These are phyloP conservation scores for Mirza zaza DNA, from an alignment of 2,113 vertebrate genomes.

Conservation along the genomic window DNA sequence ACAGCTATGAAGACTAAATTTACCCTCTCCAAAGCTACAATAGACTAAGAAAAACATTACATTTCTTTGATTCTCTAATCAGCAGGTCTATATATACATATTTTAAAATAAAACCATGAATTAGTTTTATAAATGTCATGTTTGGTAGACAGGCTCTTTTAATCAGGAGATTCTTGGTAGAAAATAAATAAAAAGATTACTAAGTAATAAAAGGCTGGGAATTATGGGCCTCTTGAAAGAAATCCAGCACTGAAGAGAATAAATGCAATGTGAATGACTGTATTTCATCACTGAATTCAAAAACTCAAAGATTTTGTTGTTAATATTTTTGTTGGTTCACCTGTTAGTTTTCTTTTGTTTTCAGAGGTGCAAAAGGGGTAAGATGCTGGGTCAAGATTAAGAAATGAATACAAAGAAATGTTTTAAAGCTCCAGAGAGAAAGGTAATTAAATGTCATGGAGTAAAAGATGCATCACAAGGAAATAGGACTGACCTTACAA, in stretches of 20 bases:
- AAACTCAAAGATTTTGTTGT: not conserved
- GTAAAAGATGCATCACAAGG: not conserved
- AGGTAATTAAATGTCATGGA: not conserved
- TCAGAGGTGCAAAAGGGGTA: not conserved
- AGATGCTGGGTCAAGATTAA: constrained; percentile 7
- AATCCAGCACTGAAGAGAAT: not conserved
- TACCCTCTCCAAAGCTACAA: not conserved
- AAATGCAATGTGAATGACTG: not conserved
- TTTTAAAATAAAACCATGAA: not conserved
- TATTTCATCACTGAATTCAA: not conserved
- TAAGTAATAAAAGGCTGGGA: not conserved
- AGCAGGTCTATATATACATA: not conserved
- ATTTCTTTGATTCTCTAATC: not conserved
- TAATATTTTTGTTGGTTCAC: not conserved
- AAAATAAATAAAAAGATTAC: constrained; percentile 36
- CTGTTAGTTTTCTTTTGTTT: not conserved
- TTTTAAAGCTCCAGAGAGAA: constrained; percentile 11
- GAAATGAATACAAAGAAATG: not conserved
- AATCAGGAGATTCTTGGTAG: not conserved
- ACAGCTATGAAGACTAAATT: constrained; percentile 5
- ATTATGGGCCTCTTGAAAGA: not conserved
- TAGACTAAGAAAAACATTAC: not conserved
- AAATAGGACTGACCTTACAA: not conserved
- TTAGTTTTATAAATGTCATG: not conserved
- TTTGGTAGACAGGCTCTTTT: not conserved